Conservation (phyloP, 2,113 vertebrate genomes). For the Panthera uncia region DNA sequence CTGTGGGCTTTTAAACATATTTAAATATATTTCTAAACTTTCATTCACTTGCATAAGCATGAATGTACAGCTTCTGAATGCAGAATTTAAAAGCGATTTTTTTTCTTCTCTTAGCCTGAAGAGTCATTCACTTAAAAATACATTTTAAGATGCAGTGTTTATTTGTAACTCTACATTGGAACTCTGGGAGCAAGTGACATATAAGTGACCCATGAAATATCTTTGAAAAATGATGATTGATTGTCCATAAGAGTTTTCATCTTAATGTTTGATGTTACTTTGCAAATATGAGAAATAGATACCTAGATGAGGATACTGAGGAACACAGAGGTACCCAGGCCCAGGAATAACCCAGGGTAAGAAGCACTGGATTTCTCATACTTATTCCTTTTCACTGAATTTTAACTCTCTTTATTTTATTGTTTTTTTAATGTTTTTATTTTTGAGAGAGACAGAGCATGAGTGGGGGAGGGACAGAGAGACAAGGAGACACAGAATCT, state of each 20-base stretch:
- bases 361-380: background rate
- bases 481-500: too few species aligned
- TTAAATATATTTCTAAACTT: slow-evolving; percentile 48
- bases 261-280: slow-evolving; percentile 22
- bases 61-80: background rate
- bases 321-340: background rate
- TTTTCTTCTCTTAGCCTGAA: slow-evolving; percentile 33
- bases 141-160: background rate
- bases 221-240: slow-evolving; percentile 26
- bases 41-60: background rate
- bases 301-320: background rate
- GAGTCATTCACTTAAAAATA: slow-evolving; percentile 5
- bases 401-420: background rate
- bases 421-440: too few species aligned
- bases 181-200: background rate
- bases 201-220: background rate
- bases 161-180: background rate
- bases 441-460: too few species aligned
- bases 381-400: background rate
- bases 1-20: background rate
- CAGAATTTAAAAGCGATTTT: background rate
- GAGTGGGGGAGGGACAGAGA: too few species aligned
- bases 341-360: background rate
- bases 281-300: background rate
- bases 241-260: background rate